Evolutionary conservation across 2,113 vertebrate genomes (phyloP).

Genomic region (Melierax canorus): DNA sequence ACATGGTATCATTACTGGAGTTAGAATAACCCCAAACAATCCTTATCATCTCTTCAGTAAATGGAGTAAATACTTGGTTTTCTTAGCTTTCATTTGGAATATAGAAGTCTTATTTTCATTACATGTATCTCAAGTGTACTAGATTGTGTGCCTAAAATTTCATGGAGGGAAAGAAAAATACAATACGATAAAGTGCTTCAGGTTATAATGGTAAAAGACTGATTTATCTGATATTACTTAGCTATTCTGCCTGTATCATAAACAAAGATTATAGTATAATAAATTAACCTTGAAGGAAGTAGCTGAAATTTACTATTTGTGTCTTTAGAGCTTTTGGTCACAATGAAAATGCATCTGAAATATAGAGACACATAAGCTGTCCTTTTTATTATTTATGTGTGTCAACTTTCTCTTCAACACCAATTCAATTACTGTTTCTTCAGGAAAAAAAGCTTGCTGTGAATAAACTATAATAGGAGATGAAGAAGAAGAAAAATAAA

Average conservation of each 20-base stretch:
- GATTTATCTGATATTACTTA: constrained; percentile 55
- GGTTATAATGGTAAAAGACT: constrained; percentile 6
- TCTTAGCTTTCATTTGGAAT: neutral
- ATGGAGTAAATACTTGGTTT: neutral
- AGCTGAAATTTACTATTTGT: constrained; percentile 41
- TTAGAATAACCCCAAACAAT: neutral
- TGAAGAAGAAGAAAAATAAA: constrained; percentile 18
- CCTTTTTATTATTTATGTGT: constrained; percentile 26
- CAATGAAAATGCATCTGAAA: constrained; percentile 38
- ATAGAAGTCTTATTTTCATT: neutral
- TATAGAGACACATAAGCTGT: neutral
- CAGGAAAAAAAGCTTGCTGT: constrained; percentile 43
- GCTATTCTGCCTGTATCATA: constrained; percentile 37
- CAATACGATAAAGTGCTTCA: neutral
- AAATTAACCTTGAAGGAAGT: constrained; percentile 48
- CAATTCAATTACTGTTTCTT: constrained; percentile 52
- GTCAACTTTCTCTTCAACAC: constrained; percentile 42
- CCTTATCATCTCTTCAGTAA: neutral
- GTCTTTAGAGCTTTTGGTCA: constrained; percentile 29
- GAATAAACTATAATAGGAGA: constrained; percentile 29
- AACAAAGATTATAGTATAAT: constrained; percentile 56
- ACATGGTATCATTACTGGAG: neutral
- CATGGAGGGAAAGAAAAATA: neutral
- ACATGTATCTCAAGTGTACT: neutral
- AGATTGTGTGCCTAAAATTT: neutral